phyloP scores from a whole-genome alignment of 2,113 vertebrate genomes.

The Notothenia rossii region DNA sequence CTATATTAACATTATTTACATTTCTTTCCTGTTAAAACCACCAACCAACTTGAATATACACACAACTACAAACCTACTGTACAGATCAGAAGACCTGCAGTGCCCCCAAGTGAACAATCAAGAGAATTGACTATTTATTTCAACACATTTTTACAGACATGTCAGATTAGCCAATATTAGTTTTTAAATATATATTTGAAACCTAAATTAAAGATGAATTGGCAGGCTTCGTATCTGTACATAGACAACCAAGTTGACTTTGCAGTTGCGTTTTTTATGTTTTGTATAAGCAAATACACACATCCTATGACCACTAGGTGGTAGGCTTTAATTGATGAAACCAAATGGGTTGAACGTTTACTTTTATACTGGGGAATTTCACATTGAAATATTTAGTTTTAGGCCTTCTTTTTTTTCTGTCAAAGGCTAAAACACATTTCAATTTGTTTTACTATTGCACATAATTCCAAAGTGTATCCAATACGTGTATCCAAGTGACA shows the following conservation, averaged over 20 bases:
- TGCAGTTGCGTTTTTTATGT: not conserved
- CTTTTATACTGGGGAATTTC: not conserved
- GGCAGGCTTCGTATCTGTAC: not conserved
- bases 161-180: not conserved
- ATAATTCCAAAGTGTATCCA: too few species aligned
- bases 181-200: not conserved
- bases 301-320: constrained; percentile 69
- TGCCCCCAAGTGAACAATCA: constrained; percentile 61
- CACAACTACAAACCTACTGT: not conserved
- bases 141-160: not conserved
- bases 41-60: not conserved
- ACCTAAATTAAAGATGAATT: not conserved
- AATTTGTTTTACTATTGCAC: too few species aligned
- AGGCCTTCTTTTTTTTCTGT: not conserved
- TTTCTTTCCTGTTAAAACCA: not conserved
- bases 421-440: too few species aligned
- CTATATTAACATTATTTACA: not conserved
- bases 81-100: not conserved
- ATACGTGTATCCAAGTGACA: not conserved
- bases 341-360: not conserved
- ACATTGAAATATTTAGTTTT: not conserved
- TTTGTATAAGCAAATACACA: not conserved
- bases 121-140: not conserved
- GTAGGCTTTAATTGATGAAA: constrained; percentile 51
- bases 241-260: not conserved